phyloP scores from a whole-genome alignment of 2,888 invertebrate species.

The Exocentrus adspersus region DNA sequence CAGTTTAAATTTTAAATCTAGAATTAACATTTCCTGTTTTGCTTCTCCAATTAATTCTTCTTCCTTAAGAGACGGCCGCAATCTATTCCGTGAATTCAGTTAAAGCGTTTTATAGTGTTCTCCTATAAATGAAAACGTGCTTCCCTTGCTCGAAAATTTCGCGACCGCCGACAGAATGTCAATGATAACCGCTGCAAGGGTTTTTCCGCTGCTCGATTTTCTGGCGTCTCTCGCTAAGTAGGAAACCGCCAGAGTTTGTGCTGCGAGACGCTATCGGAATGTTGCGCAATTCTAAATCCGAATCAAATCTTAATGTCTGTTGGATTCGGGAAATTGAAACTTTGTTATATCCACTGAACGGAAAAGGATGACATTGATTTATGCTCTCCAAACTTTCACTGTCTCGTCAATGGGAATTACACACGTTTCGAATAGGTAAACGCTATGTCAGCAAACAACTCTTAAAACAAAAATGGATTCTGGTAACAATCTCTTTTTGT shows the following conservation, averaged over 20 bases:
- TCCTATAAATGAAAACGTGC: neutral
- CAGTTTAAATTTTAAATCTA: too few species aligned
- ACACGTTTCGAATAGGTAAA: constrained; percentile 15
- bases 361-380: constrained; percentile 60
- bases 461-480: constrained; percentile 12
- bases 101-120: neutral
- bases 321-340: constrained; percentile 61
- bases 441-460: constrained; percentile 28
- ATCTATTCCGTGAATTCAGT: too few species aligned
- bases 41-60: too few species aligned
- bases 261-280: constrained; percentile 49
- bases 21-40: too few species aligned
- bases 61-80: too few species aligned
- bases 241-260: constrained; percentile 15
- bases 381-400: constrained; percentile 47
- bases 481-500: too few species aligned
- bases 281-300: constrained; percentile 48
- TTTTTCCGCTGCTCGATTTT: neutral
- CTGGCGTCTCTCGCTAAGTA: constrained; percentile 16
- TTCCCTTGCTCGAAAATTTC: neutral
- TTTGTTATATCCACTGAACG: constrained; percentile 57
- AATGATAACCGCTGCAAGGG: neutral
- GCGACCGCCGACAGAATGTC: constrained; percentile 1
- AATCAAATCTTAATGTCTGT: constrained; percentile 60
- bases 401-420: constrained; percentile 20